Base-by-base conservation (phyloP, 1,140 invertebrate species). In the Ruditapes philippinarum region DNA sequence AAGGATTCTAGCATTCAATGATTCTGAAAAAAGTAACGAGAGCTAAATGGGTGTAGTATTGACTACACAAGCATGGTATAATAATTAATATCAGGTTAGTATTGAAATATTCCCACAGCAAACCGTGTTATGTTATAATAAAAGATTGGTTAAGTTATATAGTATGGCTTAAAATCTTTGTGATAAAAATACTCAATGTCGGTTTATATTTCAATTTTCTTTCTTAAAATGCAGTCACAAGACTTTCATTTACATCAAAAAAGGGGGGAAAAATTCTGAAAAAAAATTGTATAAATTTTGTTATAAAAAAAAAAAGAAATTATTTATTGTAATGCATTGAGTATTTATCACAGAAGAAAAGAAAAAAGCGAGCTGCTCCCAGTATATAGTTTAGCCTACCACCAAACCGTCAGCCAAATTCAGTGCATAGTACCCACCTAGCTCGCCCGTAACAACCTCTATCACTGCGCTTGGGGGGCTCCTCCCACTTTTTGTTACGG, bases 371-470 rank as follows among this genome's bases (percentile, higher is more conserved):
- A 70, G 65, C 36, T 19, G 65, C 65, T 70, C 65, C 14, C 65
- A 70, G 9, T 31, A 28, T 17, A 38, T 70, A 70, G 11, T 28
- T 65, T 19, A 70, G 28, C 65, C 65, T 38, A 38, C 14, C 65
- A 70, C 65, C 65, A 70, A 70, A 70, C 33, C 65, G 22, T 65
- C 33, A 22, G 65, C 65, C 65, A 36, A 38, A 40, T 70, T 70
- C 65, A 31, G 65, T 38, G 33, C 14, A 38, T 38, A 40, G 92
- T 95, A 97, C 97, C 97, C 97, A 99, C 98, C 98, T 97, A 98
- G 98, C 97, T 99, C 98, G 94, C 98, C 98, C 68, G 99, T 99
- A 82, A 98, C 99, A 92, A 99, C 98, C 91, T 98, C 97, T 25
- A 98, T 97, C 0, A 98, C 97, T 33, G 97, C 96, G 92, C 98